Evolutionary conservation across 23 tunicate species (phyloP), one percentile per base, ranked within the genome.

Genomic region (Trididemnum clinides): DNA sequence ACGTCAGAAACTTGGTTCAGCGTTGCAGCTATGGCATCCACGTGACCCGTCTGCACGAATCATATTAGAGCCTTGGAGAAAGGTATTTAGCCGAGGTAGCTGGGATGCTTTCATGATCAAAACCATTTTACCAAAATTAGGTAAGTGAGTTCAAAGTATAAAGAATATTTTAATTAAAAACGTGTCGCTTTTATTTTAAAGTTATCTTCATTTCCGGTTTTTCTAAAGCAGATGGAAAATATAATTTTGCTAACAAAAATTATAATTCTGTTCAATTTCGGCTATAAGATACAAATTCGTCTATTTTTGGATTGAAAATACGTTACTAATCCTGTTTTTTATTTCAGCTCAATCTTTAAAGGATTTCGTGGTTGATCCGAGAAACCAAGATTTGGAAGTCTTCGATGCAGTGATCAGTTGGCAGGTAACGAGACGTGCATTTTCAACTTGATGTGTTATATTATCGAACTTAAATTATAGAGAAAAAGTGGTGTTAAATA

Each of bases 31-130:
- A 89, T 97, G 99, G 99, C 91, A 92, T 34, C 91, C 99, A 29
- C 84, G 92, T 0, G 99, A 97, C 54, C 88, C 90, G 18, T 97
- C 99, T 1, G 99, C 99, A 28, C 76, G 88, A 1, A 84, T 90
- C 1, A 97, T 97, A 1, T 77, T 97, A 26, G 90, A 97, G 64
- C 99, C 99, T 30, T 97, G 99, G 99, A 71, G 86, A 15, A 79
- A 90, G 33, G 99, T 97, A n/a, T 92, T 89, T 58, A 50, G 83
- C 4, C 83, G 90, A 1, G 99, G 95, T 5, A 93, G 97, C 73
- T 97, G 99, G 99, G 97, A 97, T 72, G 97, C 96, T 1, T 97
- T 97, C 77, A 82, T 97, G 64, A 92, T 92, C 65, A 93, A 97
- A 62, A 92, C 90, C 7, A 92, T 97, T 36, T 72, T 86, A n/a